A percentile compares a stretch with the other conserved stretches of the same genome.
Conservation (phyloP, 2,113 vertebrate genomes). For the Lophius piscatorius region DNA sequence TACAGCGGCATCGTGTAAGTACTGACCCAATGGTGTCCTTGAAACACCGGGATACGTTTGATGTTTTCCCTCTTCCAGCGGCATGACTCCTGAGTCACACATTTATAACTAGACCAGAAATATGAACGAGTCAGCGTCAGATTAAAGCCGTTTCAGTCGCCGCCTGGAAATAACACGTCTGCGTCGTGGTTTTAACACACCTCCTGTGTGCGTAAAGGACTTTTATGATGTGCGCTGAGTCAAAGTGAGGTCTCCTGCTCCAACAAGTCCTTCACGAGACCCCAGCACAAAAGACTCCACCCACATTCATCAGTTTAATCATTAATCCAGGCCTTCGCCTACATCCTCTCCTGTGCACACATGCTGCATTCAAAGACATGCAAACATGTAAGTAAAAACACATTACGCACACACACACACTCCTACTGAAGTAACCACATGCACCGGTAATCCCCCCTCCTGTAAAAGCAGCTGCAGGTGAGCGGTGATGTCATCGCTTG, state of each 20-base stretch:
- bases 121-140: slow-evolving; percentile 3
- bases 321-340: slow-evolving; percentile 41
- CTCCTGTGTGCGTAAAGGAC: slow-evolving; percentile 3
- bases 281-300: neutral
- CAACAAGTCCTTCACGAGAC: slow-evolving; percentile 38
- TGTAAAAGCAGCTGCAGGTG: slow-evolving; percentile 61
- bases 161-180: slow-evolving; percentile 24
- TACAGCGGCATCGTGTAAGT: slow-evolving; percentile 95
- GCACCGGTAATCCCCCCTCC: slow-evolving; percentile 55
- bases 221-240: slow-evolving; percentile 15
- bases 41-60: no score
- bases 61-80: neutral
- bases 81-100: neutral
- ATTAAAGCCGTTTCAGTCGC: slow-evolving; percentile 4
- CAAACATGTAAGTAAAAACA: neutral
- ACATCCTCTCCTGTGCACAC: slow-evolving; percentile 34
- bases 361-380: neutral
- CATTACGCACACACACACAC: slow-evolving; percentile 12
- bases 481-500: slow-evolving; percentile 67
- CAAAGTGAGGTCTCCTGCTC: slow-evolving; percentile 38
- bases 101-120: no score
- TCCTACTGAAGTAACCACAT: slow-evolving; percentile 44
- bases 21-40: neutral
- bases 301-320: slow-evolving; percentile 51
- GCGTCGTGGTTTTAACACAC: slow-evolving; percentile 12